Evolutionary conservation across 1,140 invertebrate species (phyloP), one percentile per base, ranked within the genome.

Genomic region (Sminthurides bifidus): DNA sequence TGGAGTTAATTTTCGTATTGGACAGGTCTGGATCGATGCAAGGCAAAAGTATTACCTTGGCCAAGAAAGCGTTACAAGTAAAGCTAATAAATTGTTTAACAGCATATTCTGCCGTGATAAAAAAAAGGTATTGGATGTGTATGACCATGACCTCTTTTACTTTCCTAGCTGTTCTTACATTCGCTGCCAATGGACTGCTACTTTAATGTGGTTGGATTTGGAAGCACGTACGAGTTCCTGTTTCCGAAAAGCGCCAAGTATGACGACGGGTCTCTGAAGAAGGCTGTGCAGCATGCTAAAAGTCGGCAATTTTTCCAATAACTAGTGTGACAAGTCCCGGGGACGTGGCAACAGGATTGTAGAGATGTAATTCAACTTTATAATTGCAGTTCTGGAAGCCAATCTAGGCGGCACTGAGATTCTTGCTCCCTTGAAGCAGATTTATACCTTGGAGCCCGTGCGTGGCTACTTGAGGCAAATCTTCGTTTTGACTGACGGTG

Each of bases 401-500:
- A 59, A 71, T 61, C 48, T 69, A 33, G 69, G 68, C 15, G 45
- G 35, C 5, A 56, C 54, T 1, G 45, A 56, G 21, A 23, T 56
- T 2, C 15, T 49, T n/a, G 27, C 40, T 10, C 21, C 37, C 15
- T n/a, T 56, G 2, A 19, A 68, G 43, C 24, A 62, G 24, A 64
- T 73, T 46, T 71, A 66, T 53, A 59, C 52, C 2, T 43, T 58
- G 35, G 56, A 61, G 33, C 23, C 44, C 3, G 64, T 68, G 31
- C 35, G 63, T n/a, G 67, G 65, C 4, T 67, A 70, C 54, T 45
- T 64, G 8, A 58, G 70, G 17, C 64, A 70, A 53, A 64, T 72
- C 8, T 68, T 71, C 56, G 46, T 72, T 8, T 49, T 73, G 10
- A 71, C 71, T 26, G 71, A 73, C 54, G 71, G 71, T 24, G 61